phyloP scores from a whole-genome alignment of 2,797 vertebrate species.

The Danio kyathit region DNA sequence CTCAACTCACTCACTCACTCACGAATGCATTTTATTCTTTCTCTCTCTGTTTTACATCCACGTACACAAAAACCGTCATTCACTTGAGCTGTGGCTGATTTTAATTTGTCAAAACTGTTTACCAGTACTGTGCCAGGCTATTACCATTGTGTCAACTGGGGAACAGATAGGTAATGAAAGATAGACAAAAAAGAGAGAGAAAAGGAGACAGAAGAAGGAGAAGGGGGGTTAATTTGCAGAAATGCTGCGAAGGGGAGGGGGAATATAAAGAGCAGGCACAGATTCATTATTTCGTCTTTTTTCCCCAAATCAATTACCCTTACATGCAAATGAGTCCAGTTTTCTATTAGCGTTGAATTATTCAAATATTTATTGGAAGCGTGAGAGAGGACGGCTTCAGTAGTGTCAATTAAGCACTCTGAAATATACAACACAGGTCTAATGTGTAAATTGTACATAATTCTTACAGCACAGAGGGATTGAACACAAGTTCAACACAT shows the following conservation, averaged over 20 bases:
- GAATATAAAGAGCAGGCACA: slow-evolving; percentile 39
- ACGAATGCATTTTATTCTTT: neutral
- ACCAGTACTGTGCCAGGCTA: slow-evolving; percentile 77
- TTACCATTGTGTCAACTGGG: slow-evolving; percentile 80
- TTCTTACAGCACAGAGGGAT: neutral
- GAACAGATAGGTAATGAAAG: slow-evolving; percentile 83
- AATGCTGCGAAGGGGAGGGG: slow-evolving; percentile 34
- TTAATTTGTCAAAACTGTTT: slow-evolving; percentile 90
- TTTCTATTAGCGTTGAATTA: slow-evolving; percentile 78
- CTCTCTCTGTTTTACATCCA: slow-evolving; percentile 14
- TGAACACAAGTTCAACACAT: neutral
- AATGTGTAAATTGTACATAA: neutral
- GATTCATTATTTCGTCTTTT: slow-evolving; percentile 67
- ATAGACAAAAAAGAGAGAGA: slow-evolving; percentile 74
- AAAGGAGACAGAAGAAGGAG: slow-evolving; percentile 4
- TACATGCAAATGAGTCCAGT: slow-evolving; percentile 77
- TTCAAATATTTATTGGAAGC: slow-evolving; percentile 66
- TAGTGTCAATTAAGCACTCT: slow-evolving; percentile 62
- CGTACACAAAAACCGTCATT: slow-evolving; percentile 38
- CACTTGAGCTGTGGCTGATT: slow-evolving; percentile 71
- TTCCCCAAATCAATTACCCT: slow-evolving; percentile 74
- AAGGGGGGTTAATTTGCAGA: slow-evolving; percentile 34
- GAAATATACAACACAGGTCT: slow-evolving; percentile 16
- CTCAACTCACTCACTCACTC: no score
- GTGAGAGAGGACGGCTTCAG: slow-evolving; percentile 58